Evolutionary conservation across 1,140 invertebrate genomes (phyloP).

Genomic region (Plectrocnemia conspersa): DNA sequence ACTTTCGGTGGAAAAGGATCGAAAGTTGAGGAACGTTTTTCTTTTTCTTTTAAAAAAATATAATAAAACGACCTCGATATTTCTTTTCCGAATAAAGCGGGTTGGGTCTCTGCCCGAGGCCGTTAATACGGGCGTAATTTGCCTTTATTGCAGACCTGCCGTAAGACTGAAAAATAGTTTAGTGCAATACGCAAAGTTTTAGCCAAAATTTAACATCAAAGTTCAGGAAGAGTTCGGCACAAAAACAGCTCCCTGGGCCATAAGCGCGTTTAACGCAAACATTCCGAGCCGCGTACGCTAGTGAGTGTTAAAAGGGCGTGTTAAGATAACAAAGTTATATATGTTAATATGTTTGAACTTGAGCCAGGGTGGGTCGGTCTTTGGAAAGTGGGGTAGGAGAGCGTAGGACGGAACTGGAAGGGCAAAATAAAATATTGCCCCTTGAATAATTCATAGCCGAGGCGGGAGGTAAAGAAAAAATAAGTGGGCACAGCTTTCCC

Average conservation of each 20-base stretch:
- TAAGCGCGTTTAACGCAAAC: constrained; percentile 3
- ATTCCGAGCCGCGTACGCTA: neutral
- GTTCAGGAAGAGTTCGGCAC: neutral
- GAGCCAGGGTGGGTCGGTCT: neutral
- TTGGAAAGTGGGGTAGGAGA: neutral
- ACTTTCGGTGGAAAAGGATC: neutral
- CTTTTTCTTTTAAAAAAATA: too few relatives aligned
- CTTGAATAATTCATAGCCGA: constrained; percentile 7
- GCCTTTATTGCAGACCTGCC: too few relatives aligned
- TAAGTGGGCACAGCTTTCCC: neutral
- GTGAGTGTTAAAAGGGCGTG: constrained; percentile 9
- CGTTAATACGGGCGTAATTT: too few relatives aligned
- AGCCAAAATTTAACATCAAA: neutral
- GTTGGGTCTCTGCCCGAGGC: too few relatives aligned
- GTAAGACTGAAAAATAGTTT: too few relatives aligned
- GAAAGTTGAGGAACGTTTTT: constrained; percentile 7
- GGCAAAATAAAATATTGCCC: constrained; percentile 7
- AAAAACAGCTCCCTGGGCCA: neutral
- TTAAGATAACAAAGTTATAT: constrained; percentile 11
- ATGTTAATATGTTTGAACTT: constrained; percentile 12
- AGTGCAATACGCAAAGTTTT: neutral
- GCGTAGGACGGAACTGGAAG: neutral
- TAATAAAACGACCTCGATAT: constrained; percentile 1
- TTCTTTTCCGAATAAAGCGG: neutral
- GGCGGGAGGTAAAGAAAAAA: neutral